Percentiles rank a stretch among this genome's conserved stretches.
Evolutionary conservation across 2,888 invertebrate species (phyloP).

Genomic region (Aphrophora alni): DNA sequence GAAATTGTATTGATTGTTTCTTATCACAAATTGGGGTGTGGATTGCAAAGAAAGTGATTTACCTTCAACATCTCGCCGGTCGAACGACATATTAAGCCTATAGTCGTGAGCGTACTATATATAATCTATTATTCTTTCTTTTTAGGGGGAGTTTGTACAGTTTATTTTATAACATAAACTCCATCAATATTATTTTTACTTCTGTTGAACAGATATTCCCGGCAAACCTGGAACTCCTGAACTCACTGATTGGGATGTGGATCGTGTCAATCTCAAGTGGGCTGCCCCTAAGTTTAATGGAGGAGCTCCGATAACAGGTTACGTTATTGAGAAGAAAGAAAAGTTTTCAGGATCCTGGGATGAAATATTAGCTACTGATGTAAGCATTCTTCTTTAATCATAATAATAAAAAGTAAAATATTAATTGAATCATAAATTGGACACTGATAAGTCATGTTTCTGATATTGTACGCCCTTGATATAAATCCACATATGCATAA

Average conservation of each 20-base stretch:
- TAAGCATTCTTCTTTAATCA: slow-evolving; percentile 56
- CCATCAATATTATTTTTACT: not conserved
- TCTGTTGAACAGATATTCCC: slow-evolving; percentile 68
- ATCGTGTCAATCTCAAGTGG: slow-evolving; percentile 87
- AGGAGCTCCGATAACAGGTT: slow-evolving; percentile 82
- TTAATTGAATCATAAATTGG: not conserved
- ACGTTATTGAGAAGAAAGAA: slow-evolving; percentile 89
- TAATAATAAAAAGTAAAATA: not conserved
- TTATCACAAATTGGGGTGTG: too few relatives aligned
- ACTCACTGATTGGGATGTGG: slow-evolving; percentile 88
- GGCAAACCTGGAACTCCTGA: slow-evolving; percentile 88
- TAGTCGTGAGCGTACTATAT: too few relatives aligned
- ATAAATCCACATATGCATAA: too few relatives aligned
- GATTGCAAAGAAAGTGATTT: too few relatives aligned
- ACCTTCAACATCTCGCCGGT: too few relatives aligned
- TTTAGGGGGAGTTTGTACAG: too few relatives aligned
- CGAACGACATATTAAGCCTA: too few relatives aligned
- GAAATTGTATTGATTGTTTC: too few relatives aligned
- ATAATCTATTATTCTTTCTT: too few relatives aligned
- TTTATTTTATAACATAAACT: too few relatives aligned
- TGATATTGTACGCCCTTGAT: too few relatives aligned
- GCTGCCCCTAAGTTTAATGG: slow-evolving; percentile 78
- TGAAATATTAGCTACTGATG: slow-evolving; percentile 77
- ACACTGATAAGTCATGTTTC: not conserved
- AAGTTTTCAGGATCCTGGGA: slow-evolving; percentile 80